A percentile compares a stretch with the other conserved stretches of the same genome.
These are phyloP conservation scores for Paramuricea clavata DNA, from an alignment of 92 coral and sea anemone genomes.

Conservation along the genomic window DNA sequence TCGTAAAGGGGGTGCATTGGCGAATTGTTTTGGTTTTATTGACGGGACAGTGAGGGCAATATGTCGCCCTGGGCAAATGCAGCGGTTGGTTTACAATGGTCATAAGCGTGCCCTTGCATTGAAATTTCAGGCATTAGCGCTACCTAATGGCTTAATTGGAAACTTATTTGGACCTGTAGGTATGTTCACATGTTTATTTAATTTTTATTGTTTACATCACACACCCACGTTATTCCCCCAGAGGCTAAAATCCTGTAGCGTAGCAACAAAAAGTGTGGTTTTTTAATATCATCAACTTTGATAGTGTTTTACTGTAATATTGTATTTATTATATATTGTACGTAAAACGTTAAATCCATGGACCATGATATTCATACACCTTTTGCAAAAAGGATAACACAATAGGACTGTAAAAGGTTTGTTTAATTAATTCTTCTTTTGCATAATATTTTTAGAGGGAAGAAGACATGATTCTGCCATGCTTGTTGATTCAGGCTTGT, in stretches of 20 bases:
- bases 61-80: background rate
- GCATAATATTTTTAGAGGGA: background rate
- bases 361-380: too few species aligned
- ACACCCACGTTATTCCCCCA: background rate
- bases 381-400: too few species aligned
- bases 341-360: too few species aligned
- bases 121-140: background rate
- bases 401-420: too few species aligned
- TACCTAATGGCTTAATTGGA: background rate
- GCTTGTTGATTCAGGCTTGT: slow-evolving; percentile 21
- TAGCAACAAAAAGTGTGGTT: too few species aligned
- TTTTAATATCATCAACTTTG: too few species aligned
- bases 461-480: slow-evolving; percentile 8
- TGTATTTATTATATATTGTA: too few species aligned
- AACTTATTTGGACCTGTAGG: background rate
- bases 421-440: too few species aligned
- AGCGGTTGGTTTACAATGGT: background rate
- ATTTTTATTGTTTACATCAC: background rate
- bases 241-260: background rate
- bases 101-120: background rate
- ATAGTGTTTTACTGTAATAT: too few species aligned
- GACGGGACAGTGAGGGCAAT: background rate
- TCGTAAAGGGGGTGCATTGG: background rate
- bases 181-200: background rate
- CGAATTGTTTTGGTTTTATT: background rate